Base-by-base conservation (phyloP, 2,888 invertebrate species). In the Camponotus fellah region DNA sequence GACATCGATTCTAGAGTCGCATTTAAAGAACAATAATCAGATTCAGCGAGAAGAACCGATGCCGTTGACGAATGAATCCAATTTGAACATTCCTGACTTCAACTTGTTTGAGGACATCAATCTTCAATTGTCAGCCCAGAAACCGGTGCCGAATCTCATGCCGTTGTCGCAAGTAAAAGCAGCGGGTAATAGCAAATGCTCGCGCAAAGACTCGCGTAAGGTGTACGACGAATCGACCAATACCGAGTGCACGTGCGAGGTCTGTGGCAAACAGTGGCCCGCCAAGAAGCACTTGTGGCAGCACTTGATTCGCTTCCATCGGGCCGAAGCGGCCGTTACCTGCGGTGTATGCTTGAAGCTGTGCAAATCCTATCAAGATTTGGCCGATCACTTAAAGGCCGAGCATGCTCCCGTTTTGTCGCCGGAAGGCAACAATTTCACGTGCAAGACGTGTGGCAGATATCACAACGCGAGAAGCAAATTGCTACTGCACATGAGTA, bases 211-310 rank as follows among this genome's bases (percentile, higher is more conserved):
- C 72, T 95, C 95, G 8, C 94, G 96, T 2, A 96, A 96, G 9
- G 96, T 96, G 0, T 96, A 96, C 87, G 96, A 96, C 12, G 96
- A 96, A 88, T 94, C 94, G 8, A 95, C 95, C 0, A 95, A 95
- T 49, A 95, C 95, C 10, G 94, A 94, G 43, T 95, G 95, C 65
- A 92, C 94, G 0, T 95, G 96, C 87, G 96, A 96, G 88, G 95
- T 96, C n/a, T 96, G 96, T 87, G 95, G 95, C 8, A 96, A 96
- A 90, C 95, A 95, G 12, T 96, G 96, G 96, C 96, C 96, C 0
- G 96, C 96, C 0, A 96, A 96, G 87, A 96, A 96, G 87, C 96
- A 96, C 88, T 92, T 96, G 0, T 96, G 96, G 96, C 96, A 96
- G 89, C 96, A 96, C 92, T 94, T 96, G 75, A 95, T 95, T 58